These are phyloP conservation scores for Tragelaphus scriptus DNA, from an alignment of 2,113 vertebrate species.

Conservation along the genomic window DNA sequence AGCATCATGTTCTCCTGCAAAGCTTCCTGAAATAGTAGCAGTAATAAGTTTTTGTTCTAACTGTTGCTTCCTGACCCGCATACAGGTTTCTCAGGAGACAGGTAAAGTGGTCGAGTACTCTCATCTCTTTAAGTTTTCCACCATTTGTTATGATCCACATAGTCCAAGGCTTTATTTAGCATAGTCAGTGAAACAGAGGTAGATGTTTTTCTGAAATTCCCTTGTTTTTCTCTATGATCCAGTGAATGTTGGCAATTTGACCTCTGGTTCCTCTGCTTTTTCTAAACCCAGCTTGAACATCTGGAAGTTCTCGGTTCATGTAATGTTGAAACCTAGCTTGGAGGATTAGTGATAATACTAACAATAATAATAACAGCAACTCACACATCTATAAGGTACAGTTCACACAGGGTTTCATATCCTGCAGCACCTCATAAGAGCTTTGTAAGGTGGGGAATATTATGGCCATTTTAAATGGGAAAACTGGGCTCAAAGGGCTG, in stretches of 20 bases:
- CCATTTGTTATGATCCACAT: neutral
- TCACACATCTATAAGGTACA: fast-evolving
- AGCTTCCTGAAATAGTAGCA: neutral
- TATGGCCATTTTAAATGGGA: neutral
- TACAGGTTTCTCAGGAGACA: neutral
- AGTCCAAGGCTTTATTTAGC: neutral
- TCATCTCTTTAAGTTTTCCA: neutral
- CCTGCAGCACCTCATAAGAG: neutral
- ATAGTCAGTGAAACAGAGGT: neutral
- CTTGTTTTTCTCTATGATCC: neutral
- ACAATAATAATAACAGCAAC: neutral
- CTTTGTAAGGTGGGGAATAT: neutral
- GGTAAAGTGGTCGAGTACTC: neutral
- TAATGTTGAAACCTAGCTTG: neutral
- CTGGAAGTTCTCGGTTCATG: neutral
- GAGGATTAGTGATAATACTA: neutral
- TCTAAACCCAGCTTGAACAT: neutral
- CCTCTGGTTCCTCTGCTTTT: neutral
- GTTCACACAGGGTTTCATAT: neutral
- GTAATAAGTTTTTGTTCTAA: neutral
- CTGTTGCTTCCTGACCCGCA: neutral
- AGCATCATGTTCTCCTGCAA: no score
- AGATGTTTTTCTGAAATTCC: neutral
- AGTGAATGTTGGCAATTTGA: neutral
- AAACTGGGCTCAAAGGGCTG: neutral